Evolutionary conservation across 2,113 vertebrate species (phyloP).

Genomic region (Nibea coibor): DNA sequence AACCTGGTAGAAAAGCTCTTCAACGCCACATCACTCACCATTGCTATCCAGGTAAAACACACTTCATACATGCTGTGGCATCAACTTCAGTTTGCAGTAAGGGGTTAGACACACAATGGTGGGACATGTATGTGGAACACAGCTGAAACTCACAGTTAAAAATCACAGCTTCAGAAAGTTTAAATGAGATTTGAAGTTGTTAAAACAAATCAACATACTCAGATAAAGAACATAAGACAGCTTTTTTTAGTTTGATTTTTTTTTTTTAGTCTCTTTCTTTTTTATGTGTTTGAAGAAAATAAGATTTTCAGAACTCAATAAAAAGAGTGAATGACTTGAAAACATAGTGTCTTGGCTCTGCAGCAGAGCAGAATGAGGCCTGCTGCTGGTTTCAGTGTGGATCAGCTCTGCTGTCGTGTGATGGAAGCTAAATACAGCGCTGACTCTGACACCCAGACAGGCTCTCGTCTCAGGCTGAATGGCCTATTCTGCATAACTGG

Average conservation of each 20-base stretch:
- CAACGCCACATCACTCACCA: slow-evolving; percentile 89
- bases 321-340: background rate
- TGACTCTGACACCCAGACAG: slow-evolving; percentile 43
- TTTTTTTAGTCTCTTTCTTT: too few species aligned
- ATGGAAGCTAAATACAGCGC: slow-evolving; percentile 51
- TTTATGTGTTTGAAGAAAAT: slow-evolving; percentile 12
- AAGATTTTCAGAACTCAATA: background rate
- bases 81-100: background rate
- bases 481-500: slow-evolving; percentile 71
- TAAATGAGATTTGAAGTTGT: background rate
- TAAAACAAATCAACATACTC: background rate
- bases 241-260: too few species aligned
- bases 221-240: background rate
- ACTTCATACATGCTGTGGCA: background rate
- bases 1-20: slow-evolving; percentile 89
- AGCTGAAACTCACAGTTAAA: too few species aligned
- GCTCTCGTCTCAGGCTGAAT: slow-evolving; percentile 40
- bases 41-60: slow-evolving; percentile 88
- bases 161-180: too few species aligned
- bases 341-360: background rate
- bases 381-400: slow-evolving; percentile 8
- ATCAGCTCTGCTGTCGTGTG: slow-evolving; percentile 22
- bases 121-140: too few species aligned
- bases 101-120: background rate
- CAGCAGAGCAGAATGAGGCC: slow-evolving; percentile 4